Percentiles rank a stretch among this genome's conserved stretches.
Evolutionary conservation across 2,113 vertebrate genomes (phyloP).

Genomic region (Bolborhynchus lineola): DNA sequence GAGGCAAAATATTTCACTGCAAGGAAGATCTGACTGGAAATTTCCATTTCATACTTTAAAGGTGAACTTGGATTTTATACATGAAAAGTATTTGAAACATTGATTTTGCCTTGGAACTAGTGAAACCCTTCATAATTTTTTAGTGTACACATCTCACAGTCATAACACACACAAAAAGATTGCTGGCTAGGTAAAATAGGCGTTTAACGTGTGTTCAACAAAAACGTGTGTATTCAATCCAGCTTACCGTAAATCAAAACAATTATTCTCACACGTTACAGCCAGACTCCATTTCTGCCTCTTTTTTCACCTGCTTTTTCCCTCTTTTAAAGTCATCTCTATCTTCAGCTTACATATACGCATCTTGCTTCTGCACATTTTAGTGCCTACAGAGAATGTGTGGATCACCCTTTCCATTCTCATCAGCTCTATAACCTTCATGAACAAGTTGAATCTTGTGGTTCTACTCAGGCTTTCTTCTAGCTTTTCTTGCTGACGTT

Average conservation of each 20-base stretch:
- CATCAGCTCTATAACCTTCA: background rate
- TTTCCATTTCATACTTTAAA: slow-evolving; percentile 53
- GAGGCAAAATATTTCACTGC: slow-evolving; percentile 44
- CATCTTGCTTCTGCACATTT: background rate
- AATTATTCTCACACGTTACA: background rate
- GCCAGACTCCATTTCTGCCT: background rate
- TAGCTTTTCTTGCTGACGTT: background rate
- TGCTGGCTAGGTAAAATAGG: background rate
- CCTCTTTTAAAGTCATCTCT: background rate
- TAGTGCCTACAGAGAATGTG: background rate
- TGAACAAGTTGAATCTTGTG: background rate
- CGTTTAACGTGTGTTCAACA: background rate
- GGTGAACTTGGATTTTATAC: background rate
- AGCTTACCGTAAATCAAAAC: background rate
- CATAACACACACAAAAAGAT: background rate
- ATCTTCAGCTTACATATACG: background rate
- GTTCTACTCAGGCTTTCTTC: background rate
- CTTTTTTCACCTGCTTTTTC: background rate
- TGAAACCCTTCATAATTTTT: background rate
- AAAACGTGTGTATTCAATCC: background rate
- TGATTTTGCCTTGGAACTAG: background rate
- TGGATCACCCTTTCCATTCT: background rate
- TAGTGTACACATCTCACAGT: background rate
- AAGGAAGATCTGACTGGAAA: slow-evolving; percentile 56
- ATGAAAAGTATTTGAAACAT: background rate